Evolutionary conservation across 2,113 vertebrate species (phyloP).

Genomic region (Syrrhaptes paradoxus): DNA sequence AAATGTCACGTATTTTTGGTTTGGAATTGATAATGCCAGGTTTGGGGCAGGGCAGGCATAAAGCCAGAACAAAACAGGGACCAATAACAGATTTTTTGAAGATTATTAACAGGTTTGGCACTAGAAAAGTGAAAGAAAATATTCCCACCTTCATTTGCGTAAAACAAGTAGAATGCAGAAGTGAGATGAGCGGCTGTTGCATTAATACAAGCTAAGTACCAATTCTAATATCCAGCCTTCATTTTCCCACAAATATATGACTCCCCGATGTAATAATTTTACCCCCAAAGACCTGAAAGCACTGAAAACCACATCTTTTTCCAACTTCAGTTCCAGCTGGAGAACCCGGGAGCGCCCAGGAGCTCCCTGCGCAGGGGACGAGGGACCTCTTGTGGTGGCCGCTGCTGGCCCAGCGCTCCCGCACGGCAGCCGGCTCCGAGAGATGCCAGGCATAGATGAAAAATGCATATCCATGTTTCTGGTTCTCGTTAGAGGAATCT

Average conservation of each 20-base stretch:
- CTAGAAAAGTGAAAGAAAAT: not conserved
- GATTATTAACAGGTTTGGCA: not conserved
- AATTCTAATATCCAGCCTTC: not conserved
- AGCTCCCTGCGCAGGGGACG: not conserved
- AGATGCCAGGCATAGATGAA: no score
- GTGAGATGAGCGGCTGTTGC: rapidly evolving
- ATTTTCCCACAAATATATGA: not conserved
- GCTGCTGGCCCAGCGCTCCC: not conserved
- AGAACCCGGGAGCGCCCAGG: not conserved
- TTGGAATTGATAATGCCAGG: not conserved
- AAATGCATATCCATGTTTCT: not conserved
- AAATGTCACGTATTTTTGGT: not conserved
- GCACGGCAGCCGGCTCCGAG: not conserved
- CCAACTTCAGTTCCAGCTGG: not conserved
- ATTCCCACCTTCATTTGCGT: no score
- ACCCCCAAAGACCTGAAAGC: not conserved
- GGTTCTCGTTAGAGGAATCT: not conserved
- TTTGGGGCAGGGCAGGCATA: not conserved
- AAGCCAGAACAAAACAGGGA: not conserved
- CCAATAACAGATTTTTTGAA: not conserved
- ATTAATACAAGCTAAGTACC: not conserved
- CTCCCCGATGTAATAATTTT: not conserved
- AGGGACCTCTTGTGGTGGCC: conserved; percentile 65
- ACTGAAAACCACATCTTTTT: not conserved
- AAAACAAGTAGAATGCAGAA: not conserved